phyloP scores from a whole-genome alignment of 2,113 vertebrate genomes.

The Globicephala melas region DNA sequence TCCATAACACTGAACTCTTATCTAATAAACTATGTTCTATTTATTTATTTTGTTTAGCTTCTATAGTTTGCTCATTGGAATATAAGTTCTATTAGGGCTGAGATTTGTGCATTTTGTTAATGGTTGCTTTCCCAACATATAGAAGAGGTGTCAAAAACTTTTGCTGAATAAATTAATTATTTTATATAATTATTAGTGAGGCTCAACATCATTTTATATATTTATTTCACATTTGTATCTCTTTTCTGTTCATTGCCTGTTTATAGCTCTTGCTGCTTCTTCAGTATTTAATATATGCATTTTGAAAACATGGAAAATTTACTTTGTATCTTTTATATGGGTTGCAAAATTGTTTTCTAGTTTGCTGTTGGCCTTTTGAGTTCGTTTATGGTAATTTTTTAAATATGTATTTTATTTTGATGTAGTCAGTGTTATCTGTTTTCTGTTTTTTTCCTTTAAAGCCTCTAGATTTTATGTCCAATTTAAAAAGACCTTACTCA shows the following conservation, averaged over 20 bases:
- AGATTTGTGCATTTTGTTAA: slow-evolving; percentile 6
- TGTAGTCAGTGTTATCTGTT: neutral
- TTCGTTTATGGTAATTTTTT: neutral
- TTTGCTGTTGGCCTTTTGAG: neutral
- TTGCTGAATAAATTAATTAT: neutral
- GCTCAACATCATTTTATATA: neutral
- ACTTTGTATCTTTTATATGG: neutral
- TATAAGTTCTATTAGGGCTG: neutral
- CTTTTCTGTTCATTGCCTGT: neutral
- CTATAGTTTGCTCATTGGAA: neutral
- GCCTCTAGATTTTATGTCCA: neutral
- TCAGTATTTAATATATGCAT: neutral
- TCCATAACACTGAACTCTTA: neutral
- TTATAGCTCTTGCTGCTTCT: neutral
- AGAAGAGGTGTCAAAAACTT: neutral
- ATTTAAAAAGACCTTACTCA: neutral
- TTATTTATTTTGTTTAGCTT: slow-evolving; percentile 7
- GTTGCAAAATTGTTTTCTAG: neutral
- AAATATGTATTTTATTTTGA: neutral
- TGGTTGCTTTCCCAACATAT: neutral
- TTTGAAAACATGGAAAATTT: neutral
- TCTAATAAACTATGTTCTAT: neutral
- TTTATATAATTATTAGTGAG: neutral
- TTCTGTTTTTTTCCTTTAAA: neutral
- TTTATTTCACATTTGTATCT: neutral